Evolutionary conservation across 2,797 vertebrate species (phyloP).

Genomic region (Pteronotus mesoamericanus): DNA sequence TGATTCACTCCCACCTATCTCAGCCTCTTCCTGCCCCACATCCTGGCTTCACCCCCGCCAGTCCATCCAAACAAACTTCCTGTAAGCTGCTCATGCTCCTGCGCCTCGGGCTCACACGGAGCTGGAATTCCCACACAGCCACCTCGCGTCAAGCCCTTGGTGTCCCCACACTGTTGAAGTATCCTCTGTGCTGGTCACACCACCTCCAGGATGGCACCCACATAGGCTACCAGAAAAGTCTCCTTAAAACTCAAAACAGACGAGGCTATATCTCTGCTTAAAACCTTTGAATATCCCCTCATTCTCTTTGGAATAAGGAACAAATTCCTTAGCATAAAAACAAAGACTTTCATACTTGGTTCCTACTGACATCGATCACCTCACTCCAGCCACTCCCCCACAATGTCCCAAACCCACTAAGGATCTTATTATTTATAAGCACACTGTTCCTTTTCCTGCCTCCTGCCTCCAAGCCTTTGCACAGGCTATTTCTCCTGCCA

Average conservation of each 20-base stretch:
- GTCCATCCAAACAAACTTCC: neutral
- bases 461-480: neutral
- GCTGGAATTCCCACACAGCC: neutral
- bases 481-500: neutral
- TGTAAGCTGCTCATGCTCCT: neutral
- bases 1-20: neutral
- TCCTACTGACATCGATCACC: neutral
- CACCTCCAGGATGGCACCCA: neutral
- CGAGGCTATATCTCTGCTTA: neutral
- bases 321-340: neutral
- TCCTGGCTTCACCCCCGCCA: neutral
- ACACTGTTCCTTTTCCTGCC: neutral
- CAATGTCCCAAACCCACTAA: neutral
- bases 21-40: neutral
- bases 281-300: neutral
- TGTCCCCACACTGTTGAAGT: neutral
- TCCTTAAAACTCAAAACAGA: neutral
- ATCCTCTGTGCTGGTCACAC: neutral
- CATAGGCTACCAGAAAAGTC: neutral
- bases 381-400: neutral
- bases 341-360: neutral
- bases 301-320: neutral
- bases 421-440: neutral
- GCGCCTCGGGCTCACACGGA: neutral
- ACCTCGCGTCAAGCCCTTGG: neutral